Conservation (phyloP, 2,797 vertebrate species). For the Crocidura indochinensis region DNA sequence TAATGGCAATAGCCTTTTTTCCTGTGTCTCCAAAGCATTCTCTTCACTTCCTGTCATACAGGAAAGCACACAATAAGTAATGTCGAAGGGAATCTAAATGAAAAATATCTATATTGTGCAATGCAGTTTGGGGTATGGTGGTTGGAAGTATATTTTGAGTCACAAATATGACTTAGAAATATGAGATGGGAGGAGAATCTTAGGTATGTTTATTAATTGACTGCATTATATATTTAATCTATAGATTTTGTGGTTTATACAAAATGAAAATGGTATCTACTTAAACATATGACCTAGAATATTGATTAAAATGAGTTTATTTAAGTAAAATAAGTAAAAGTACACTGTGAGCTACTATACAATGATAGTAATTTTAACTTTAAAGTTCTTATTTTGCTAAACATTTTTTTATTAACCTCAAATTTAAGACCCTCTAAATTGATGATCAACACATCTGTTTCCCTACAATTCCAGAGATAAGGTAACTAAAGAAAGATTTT, state of each 20-base stretch:
- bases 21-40: not conserved
- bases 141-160: not conserved
- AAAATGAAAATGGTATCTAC: not conserved
- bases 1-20: too few relatives aligned
- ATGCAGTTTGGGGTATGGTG: not conserved
- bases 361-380: not conserved
- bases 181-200: not conserved
- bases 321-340: not conserved
- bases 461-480: not conserved
- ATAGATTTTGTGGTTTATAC: not conserved
- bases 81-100: not conserved
- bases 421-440: too few relatives aligned
- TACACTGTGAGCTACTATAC: not conserved
- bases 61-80: not conserved
- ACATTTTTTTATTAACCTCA: too few relatives aligned
- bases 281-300: not conserved
- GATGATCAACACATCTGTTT: not conserved
- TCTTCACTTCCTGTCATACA: not conserved
- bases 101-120: fast-evolving
- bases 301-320: not conserved
- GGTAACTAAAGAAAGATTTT: not conserved
- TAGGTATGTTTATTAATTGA: not conserved
- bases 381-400: not conserved
- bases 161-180: not conserved
- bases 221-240: not conserved